Conservation (phyloP, 2,888 invertebrate species). For the Spodoptera exigua region DNA sequence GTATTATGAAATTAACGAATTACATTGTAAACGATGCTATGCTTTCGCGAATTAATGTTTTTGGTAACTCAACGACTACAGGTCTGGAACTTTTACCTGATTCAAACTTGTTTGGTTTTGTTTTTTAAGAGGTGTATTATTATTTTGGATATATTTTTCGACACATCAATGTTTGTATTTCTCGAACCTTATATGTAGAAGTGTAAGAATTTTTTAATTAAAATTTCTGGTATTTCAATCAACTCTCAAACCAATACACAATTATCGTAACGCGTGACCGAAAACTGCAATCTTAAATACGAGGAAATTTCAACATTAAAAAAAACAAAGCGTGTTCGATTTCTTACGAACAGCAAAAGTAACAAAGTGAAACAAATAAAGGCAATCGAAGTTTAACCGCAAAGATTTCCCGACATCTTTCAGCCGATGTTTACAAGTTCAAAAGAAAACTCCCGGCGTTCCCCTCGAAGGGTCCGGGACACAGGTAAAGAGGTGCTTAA, state of each 20-base stretch:
- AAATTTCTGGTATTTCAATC: background rate
- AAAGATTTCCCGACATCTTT: constrained; percentile 79
- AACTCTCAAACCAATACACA: background rate
- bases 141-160: too few species aligned
- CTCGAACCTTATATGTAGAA: background rate
- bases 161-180: too few species aligned
- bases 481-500: constrained; percentile 83
- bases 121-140: too few species aligned
- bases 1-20: constrained; percentile 55
- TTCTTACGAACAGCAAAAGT: constrained; percentile 60
- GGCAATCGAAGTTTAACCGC: constrained; percentile 79
- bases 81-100: constrained; percentile 14
- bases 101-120: constrained; percentile 27
- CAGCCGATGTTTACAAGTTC: constrained; percentile 83
- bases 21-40: constrained; percentile 44
- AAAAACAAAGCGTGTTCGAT: constrained; percentile 60
- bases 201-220: background rate
- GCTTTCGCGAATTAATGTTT: constrained; percentile 44
- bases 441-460: constrained; percentile 70
- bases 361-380: constrained; percentile 71
- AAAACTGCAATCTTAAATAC: background rate
- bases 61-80: constrained; percentile 23
- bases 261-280: background rate
- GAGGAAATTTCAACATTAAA: constrained; percentile 8
- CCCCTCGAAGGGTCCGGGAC: constrained; percentile 65